A percentile compares a stretch with the other conserved stretches of the same genome.
These are phyloP conservation scores for Ichneumoninae sp. DNA, from an alignment of 2,888 invertebrate species.

Conservation along the genomic window DNA sequence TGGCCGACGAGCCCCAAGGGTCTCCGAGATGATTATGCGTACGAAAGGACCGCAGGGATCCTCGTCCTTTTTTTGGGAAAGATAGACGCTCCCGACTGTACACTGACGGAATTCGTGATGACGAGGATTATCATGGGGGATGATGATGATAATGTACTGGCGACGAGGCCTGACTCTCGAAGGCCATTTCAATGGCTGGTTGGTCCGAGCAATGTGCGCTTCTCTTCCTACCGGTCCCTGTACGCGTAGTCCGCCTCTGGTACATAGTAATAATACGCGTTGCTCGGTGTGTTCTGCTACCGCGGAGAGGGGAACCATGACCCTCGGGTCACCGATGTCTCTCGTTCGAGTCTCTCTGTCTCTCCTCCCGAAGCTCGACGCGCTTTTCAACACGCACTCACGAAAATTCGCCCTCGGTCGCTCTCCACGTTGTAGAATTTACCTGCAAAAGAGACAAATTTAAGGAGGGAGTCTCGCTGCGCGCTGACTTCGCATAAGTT, in stretches of 20 bases:
- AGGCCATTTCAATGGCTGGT: constrained; percentile 5
- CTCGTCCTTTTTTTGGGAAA: neutral
- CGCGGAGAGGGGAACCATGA: constrained; percentile 12
- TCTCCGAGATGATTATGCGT: constrained; percentile 24
- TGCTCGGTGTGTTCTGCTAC: constrained; percentile 8
- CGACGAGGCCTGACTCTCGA: constrained; percentile 8
- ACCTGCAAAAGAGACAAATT: neutral
- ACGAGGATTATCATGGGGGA: constrained; percentile 17
- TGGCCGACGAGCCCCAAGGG: neutral
- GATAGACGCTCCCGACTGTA: neutral
- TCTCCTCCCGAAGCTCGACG: constrained; percentile 14
- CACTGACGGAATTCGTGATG: constrained; percentile 12
- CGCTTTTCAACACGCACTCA: neutral
- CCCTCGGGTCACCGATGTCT: constrained; percentile 17
- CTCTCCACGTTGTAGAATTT: neutral
- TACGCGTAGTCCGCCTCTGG: constrained; percentile 1
- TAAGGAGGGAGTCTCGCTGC: too few relatives aligned
- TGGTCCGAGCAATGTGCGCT: constrained; percentile 6
- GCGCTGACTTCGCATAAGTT: too few relatives aligned
- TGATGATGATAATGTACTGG: neutral
- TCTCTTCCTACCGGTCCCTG: constrained; percentile 1
- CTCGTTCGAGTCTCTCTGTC: constrained; percentile 15
- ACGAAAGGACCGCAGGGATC: neutral
- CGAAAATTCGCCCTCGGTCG: neutral
- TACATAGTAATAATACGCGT: neutral